These are phyloP conservation scores for Steinernema khuongi DNA, from an alignment of 1,140 invertebrate species.

Conservation along the genomic window DNA sequence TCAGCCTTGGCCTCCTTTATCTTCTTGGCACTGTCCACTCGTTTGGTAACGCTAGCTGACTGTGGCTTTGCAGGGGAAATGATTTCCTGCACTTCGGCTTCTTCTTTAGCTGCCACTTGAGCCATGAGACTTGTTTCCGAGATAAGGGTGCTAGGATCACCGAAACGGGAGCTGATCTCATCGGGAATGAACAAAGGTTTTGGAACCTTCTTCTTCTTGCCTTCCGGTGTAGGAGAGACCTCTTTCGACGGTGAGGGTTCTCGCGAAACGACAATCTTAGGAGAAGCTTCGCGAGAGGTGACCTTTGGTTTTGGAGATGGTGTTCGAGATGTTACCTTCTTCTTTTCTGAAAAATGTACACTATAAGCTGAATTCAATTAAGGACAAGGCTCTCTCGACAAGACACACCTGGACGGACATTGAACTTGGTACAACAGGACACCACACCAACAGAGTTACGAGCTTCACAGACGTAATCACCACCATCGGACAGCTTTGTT, in stretches of 20 bases:
- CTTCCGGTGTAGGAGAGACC: conserved; percentile 12
- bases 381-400: neutral
- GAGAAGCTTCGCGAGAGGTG: conserved; percentile 20
- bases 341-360: neutral
- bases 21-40: conserved; percentile 15
- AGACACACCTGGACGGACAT: neutral
- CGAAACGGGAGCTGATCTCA: conserved; percentile 41
- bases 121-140: conserved; percentile 38
- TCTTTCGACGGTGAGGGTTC: conserved; percentile 23
- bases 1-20: conserved; percentile 15
- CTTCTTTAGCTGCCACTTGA: conserved; percentile 34
- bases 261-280: conserved; percentile 18
- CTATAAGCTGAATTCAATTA: neutral
- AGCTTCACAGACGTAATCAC: neutral
- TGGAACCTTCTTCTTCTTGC: conserved; percentile 31
- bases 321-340: neutral
- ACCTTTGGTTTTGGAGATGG: conserved; percentile 1
- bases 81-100: conserved; percentile 18
- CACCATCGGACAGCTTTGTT: neutral
- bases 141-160: conserved; percentile 37
- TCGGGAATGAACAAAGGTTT: conserved; percentile 41
- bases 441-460: neutral
- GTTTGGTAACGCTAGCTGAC: conserved; percentile 3
- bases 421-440: neutral
- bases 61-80: neutral